Evolutionary conservation across 2,888 invertebrate genomes (phyloP).

Genomic region (Endotricha flammealis): DNA sequence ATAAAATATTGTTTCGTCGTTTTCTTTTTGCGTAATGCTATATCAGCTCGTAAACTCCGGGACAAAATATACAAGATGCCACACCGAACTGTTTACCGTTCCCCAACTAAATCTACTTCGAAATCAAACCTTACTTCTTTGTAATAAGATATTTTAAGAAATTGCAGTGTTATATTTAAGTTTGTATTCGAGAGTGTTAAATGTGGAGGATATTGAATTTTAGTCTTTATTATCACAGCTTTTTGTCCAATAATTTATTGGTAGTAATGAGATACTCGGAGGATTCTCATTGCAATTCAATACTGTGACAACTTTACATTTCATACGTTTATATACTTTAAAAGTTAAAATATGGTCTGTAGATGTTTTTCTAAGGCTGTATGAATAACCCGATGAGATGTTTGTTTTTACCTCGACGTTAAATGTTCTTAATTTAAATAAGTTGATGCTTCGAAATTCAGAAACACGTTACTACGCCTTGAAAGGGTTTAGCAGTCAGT

Average conservation of each 20-base stretch:
- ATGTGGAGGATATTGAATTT: conserved; percentile 54
- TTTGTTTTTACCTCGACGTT: too few species aligned
- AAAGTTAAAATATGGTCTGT: too few species aligned
- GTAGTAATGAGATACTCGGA: conserved; percentile 44
- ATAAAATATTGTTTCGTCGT: conserved; percentile 30
- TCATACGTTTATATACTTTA: too few species aligned
- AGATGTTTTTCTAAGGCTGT: background rate
- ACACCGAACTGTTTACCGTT: conserved; percentile 21
- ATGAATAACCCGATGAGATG: too few species aligned
- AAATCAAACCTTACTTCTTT: conserved; percentile 19
- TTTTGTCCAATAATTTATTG: conserved; percentile 44
- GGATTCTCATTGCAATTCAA: conserved; percentile 8
- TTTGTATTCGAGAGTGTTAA: conserved; percentile 37
- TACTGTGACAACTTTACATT: conserved; percentile 7
- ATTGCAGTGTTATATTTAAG: background rate
- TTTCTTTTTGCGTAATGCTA: conserved; percentile 52
- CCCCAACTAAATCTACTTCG: conserved; percentile 4
- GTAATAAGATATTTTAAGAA: conserved; percentile 5
- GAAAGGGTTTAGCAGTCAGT: too few species aligned
- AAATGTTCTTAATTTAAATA: too few species aligned
- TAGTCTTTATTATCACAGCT: conserved; percentile 45
- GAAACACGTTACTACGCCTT: too few species aligned
- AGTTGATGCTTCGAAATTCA: too few species aligned
- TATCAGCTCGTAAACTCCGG: conserved; percentile 53
- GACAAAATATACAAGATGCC: conserved; percentile 47